Percentiles rank a stretch among this genome's conserved stretches.
These are phyloP conservation scores for Aeoliscus strigatus DNA, from an alignment of 2,797 vertebrate genomes.

Conservation along the genomic window DNA sequence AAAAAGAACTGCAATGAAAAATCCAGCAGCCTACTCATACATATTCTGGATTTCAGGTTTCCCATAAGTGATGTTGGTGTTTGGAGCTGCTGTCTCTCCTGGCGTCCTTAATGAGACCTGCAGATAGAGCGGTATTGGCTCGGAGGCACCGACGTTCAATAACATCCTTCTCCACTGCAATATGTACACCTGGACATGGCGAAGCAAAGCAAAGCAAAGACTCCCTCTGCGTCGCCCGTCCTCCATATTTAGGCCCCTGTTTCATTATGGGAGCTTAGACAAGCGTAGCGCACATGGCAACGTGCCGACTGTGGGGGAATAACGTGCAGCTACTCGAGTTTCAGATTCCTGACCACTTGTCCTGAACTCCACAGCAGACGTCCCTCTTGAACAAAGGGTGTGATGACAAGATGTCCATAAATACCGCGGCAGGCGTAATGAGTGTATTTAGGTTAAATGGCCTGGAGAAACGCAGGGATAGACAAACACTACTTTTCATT, in stretches of 20 bases:
- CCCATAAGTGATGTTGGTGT: no score
- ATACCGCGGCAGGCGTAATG: slow-evolving; percentile 55
- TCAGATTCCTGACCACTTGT: slow-evolving; percentile 54
- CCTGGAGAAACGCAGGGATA: slow-evolving; percentile 38
- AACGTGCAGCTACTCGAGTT: slow-evolving; percentile 31
- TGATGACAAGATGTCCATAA: slow-evolving; percentile 60
- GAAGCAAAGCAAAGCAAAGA: not conserved
- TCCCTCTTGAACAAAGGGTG: slow-evolving; percentile 49
- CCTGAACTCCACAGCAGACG: slow-evolving; percentile 36
- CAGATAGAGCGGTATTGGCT: slow-evolving; percentile 13
- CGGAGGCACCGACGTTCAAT: not conserved
- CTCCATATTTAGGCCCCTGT: slow-evolving; percentile 14
- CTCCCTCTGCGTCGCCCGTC: not conserved
- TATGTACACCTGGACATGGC: slow-evolving; percentile 32
- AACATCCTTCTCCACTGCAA: slow-evolving; percentile 14
- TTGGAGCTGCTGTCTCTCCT: no score
- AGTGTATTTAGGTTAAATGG: slow-evolving; percentile 50
- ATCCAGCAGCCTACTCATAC: no score
- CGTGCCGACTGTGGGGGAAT: slow-evolving; percentile 50
- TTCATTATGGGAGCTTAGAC: slow-evolving; percentile 46
- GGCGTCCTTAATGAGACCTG: no score
- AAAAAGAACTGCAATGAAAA: slow-evolving; percentile 25
- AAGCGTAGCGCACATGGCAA: slow-evolving; percentile 47
- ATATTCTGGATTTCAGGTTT: no score
- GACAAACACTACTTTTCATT: slow-evolving; percentile 43